phyloP scores from a whole-genome alignment of 2,113 vertebrate species.

The Hemiprocne comata region DNA sequence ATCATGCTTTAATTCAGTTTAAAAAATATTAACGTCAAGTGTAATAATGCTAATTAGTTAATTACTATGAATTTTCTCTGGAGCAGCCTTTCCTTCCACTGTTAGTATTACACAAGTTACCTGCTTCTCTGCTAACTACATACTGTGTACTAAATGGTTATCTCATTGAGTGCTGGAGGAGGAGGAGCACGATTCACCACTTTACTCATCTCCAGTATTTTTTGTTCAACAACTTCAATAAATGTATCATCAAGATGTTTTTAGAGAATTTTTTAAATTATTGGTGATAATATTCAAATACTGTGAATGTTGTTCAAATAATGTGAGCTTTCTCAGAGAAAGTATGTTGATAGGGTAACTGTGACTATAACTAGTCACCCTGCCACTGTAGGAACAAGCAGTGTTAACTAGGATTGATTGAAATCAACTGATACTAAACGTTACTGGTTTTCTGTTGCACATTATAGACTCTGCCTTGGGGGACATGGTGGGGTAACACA shows the following conservation, averaged over 20 bases:
- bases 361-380: neutral
- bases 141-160: rapidly evolving
- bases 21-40: neutral
- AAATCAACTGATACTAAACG: neutral
- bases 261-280: neutral
- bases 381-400: neutral
- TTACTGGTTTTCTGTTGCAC: neutral
- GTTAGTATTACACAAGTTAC: neutral
- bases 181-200: neutral
- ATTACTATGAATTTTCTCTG: neutral
- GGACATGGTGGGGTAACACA: neutral
- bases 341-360: neutral
- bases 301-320: neutral
- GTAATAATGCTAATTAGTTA: neutral
- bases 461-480: rapidly evolving
- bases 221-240: neutral
- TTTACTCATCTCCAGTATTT: neutral
- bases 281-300: neutral
- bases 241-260: neutral
- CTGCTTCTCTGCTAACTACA: neutral
- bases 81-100: neutral
- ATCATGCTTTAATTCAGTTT: neutral
- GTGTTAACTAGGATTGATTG: neutral
- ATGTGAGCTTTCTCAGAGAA: neutral
- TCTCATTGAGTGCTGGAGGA: neutral